A percentile compares a stretch with the other conserved stretches of the same genome.
phyloP scores from a whole-genome alignment of 2,113 vertebrate genomes.

The Hippotragus niger region DNA sequence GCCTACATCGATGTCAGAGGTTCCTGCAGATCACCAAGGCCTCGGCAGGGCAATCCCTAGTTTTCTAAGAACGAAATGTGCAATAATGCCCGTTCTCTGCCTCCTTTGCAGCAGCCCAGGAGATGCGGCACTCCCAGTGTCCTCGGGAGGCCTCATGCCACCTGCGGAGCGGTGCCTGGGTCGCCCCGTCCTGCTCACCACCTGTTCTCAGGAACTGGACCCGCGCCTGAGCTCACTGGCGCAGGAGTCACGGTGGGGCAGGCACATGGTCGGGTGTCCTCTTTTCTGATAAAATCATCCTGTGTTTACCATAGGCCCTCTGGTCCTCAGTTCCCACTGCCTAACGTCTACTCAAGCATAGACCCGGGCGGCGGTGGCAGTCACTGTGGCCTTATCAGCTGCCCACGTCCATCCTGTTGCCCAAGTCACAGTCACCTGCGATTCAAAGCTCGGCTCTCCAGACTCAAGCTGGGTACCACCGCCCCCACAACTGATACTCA shows the following conservation, averaged over 20 bases:
- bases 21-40: background rate
- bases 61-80: conserved; percentile 19
- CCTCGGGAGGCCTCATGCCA: background rate
- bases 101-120: background rate
- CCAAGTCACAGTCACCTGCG: background rate
- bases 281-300: background rate
- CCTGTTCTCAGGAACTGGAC: conserved; percentile 64
- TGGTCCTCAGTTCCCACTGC: background rate
- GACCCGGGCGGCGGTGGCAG: background rate
- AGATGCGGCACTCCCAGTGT: background rate
- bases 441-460: background rate
- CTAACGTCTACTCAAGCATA: background rate
- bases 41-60: conserved; percentile 37
- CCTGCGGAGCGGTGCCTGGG: background rate
- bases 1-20: background rate
- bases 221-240: background rate
- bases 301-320: background rate
- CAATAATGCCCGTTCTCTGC: conserved; percentile 30
- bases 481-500: background rate
- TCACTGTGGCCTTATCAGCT: conserved; percentile 55
- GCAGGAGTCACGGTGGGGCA: background rate
- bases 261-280: background rate
- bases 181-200: background rate
- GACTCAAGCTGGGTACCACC: background rate
- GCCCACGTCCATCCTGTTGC: background rate